Evolutionary conservation across 2,888 invertebrate genomes (phyloP), one percentile per base, ranked within the genome.

Genomic region (Drosophila anomelani): DNA sequence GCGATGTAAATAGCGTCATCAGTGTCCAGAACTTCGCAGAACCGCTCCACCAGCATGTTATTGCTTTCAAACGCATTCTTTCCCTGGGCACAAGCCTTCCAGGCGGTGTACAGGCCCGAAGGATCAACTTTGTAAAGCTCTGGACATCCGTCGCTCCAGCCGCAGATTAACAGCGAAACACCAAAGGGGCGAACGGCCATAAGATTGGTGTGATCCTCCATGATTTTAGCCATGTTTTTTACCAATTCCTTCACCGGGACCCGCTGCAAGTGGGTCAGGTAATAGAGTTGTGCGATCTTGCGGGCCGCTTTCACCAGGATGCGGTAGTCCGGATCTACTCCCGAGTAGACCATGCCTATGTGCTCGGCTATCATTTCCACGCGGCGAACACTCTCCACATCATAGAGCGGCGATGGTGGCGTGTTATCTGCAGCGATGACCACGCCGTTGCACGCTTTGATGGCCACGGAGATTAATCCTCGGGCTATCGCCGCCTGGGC

Each of bases 51-150:
- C 63, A 99, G 94, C 93, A 99, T 99, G 2, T 99, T 98, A 93
- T 99, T 99, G 9, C 99, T 99, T 90, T 99, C 99, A 41, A 98
- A 96, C 88, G 97, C 97, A 92, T 99, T 99, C 93, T 99, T 99
- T 47, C 99, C 99, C 96, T 99, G 98, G 0, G 99, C 99, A 6
- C 99, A 99, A 6, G 99, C 99, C 93, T 99, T 99, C 99, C 99
- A 99, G 0, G 99, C 98, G 93, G 99, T 99, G 93, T 98, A 99
- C 0, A 99, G 98, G 1, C 99, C 99, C 0, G 98, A 98, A 0
- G 99, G 99, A 93, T 99, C 99, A 93, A 99, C 99, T 92, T 99
- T 99, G 94, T 98, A 99, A 63, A 99, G 94, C 92, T 97, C 98
- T 0, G 99, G 98, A 55, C 96, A 95, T 54, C 95, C 96, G 61